Percentiles rank a stretch among this genome's conserved stretches.
These are phyloP conservation scores for Alaudala cheleensis DNA, from an alignment of 2,113 vertebrate species.

Conservation along the genomic window DNA sequence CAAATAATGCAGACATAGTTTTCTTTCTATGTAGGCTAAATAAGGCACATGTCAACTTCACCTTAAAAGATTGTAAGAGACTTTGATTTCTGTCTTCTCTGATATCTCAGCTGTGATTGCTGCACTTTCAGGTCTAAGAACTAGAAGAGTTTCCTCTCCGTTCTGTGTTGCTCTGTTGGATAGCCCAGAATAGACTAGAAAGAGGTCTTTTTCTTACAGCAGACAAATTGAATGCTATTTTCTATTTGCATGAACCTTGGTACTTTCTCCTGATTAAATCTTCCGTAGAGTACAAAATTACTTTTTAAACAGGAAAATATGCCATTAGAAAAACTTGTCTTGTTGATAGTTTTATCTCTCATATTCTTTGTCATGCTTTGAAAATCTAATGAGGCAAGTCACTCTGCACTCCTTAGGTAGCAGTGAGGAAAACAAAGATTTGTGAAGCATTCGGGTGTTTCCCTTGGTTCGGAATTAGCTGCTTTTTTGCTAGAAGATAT, in stretches of 20 bases:
- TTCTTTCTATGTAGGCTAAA: background rate
- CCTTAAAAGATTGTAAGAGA: background rate
- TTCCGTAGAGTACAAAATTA: background rate
- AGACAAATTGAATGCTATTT: background rate
- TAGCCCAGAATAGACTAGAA: background rate
- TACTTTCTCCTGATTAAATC: slow-evolving; percentile 5
- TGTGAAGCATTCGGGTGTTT: background rate
- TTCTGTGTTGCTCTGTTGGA: background rate
- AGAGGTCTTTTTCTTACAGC: background rate
- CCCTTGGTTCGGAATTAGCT: background rate
- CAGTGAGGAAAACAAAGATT: background rate
- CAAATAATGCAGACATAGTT: background rate
- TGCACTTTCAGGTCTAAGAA: background rate
- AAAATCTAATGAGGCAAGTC: slow-evolving; percentile 30
- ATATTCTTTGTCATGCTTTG: slow-evolving; percentile 18
- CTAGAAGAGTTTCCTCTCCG: background rate
- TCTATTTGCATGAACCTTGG: background rate
- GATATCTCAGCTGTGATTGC: background rate
- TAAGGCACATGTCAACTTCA: background rate
- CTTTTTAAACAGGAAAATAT: background rate
- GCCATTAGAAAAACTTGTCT: slow-evolving; percentile 20
- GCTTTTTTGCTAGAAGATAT: background rate
- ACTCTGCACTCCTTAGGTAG: background rate
- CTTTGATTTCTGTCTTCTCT: background rate
- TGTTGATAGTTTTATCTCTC: slow-evolving; percentile 8